Percentiles rank a stretch among this genome's conserved stretches.
These are phyloP conservation scores for Drosophila eugracilis DNA, from an alignment of 1,140 invertebrate genomes.

Conservation along the genomic window DNA sequence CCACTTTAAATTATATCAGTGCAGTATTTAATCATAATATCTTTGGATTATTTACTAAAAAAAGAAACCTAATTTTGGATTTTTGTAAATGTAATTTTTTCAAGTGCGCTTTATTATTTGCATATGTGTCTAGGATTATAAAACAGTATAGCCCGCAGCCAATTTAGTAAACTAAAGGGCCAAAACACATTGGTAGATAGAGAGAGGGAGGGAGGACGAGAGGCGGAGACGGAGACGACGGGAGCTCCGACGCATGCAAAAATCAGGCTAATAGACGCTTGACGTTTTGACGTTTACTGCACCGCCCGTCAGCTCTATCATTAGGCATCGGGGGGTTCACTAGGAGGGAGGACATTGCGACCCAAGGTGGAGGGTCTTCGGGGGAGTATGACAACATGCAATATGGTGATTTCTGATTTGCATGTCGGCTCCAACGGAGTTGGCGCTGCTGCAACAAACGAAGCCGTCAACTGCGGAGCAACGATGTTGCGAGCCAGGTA, in stretches of 20 bases:
- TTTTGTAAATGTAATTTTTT: conserved; percentile 13
- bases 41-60: too few relatives aligned
- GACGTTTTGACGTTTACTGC: conserved; percentile 79
- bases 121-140: conserved; percentile 45
- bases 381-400: conserved; percentile 69
- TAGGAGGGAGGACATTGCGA: neutral
- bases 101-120: conserved; percentile 35
- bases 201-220: neutral
- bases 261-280: conserved; percentile 80
- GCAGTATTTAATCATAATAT: too few relatives aligned
- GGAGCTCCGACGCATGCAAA: conserved; percentile 39
- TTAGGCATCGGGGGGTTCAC: conserved; percentile 44
- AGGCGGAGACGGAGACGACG: conserved; percentile 13
- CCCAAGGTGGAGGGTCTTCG: neutral
- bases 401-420: conserved; percentile 82
- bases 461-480: conserved; percentile 67
- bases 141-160: conserved; percentile 37
- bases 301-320: conserved; percentile 64
- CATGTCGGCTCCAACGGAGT: conserved; percentile 55
- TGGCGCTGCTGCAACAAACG: conserved; percentile 66
- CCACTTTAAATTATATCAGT: too few relatives aligned
- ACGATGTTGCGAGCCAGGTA: conserved; percentile 52
- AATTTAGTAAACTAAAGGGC: conserved; percentile 35
- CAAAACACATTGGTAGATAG: too few relatives aligned
- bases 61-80: too few relatives aligned